phyloP scores from a whole-genome alignment of 2,113 vertebrate species.

The Mesocricetus auratus region DNA sequence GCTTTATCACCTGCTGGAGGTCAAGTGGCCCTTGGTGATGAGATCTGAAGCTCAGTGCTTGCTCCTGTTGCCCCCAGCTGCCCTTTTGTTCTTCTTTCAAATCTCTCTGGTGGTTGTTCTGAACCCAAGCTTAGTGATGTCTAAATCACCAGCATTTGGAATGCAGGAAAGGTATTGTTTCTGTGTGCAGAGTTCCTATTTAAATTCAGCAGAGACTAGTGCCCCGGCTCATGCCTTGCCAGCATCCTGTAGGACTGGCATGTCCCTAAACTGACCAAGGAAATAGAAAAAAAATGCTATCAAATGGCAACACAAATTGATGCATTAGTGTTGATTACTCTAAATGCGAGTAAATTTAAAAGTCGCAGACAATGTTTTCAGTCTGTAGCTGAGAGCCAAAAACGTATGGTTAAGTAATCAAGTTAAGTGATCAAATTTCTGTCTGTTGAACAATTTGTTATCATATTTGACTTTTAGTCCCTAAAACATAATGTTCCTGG shows the following conservation, averaged over 20 bases:
- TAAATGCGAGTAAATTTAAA: background rate
- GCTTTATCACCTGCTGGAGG: background rate
- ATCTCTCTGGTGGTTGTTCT: background rate
- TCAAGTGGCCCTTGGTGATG: background rate
- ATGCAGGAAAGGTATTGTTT: background rate
- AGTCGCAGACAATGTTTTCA: background rate
- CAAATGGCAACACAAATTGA: background rate
- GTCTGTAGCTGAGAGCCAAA: background rate
- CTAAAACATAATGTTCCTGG: background rate
- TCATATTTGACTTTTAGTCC: background rate
- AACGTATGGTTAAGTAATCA: background rate
- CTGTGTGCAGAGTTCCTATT: background rate
- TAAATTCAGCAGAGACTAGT: background rate
- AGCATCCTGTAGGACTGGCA: background rate
- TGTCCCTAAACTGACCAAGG: background rate
- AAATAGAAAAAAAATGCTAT: background rate
- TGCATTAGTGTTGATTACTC: background rate
- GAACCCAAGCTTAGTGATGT: background rate
- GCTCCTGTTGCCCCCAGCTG: background rate
- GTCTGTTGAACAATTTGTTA: background rate
- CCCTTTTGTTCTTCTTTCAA: background rate
- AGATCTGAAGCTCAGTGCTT: background rate
- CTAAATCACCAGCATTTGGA: background rate
- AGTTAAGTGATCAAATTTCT: background rate
- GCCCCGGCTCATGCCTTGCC: background rate